A percentile compares a stretch with the other conserved stretches of the same genome.
phyloP scores from a whole-genome alignment of 2,113 vertebrate genomes.

The Astur gentilis region DNA sequence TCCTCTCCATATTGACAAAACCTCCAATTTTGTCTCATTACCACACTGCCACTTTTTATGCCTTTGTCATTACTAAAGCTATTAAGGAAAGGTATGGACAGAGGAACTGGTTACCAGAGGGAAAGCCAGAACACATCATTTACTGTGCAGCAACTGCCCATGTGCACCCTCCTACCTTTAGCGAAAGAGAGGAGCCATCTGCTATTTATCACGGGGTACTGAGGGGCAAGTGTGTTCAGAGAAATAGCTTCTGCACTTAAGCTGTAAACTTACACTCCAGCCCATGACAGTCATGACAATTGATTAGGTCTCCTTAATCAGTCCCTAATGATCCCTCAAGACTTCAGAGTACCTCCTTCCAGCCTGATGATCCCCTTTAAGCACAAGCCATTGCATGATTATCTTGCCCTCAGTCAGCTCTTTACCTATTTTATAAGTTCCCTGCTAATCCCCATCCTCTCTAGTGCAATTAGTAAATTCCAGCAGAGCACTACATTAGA shows the following conservation, averaged over 20 bases:
- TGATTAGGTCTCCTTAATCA: slow-evolving; percentile 4
- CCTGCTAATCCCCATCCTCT: neutral
- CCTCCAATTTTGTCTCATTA: slow-evolving; percentile 28
- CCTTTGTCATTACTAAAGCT: slow-evolving; percentile 29
- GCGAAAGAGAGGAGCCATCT: neutral
- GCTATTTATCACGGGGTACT: neutral
- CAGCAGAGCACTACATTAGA: neutral
- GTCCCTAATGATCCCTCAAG: neutral
- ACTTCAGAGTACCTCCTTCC: neutral
- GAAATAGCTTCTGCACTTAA: neutral
- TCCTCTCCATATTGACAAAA: slow-evolving; percentile 22
- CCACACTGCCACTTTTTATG: slow-evolving; percentile 20
- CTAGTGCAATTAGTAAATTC: neutral
- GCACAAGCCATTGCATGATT: neutral
- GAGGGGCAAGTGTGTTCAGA: neutral
- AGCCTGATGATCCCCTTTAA: neutral
- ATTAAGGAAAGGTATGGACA: neutral
- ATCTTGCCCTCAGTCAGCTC: neutral
- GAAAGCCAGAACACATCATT: neutral
- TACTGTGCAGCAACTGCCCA: neutral
- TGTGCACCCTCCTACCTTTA: neutral
- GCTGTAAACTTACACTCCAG: neutral
- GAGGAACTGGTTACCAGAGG: neutral
- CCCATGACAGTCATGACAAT: neutral
- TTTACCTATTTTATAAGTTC: neutral